phyloP scores from a whole-genome alignment of 1,140 invertebrate genomes.

The Laupala kohalensis region DNA sequence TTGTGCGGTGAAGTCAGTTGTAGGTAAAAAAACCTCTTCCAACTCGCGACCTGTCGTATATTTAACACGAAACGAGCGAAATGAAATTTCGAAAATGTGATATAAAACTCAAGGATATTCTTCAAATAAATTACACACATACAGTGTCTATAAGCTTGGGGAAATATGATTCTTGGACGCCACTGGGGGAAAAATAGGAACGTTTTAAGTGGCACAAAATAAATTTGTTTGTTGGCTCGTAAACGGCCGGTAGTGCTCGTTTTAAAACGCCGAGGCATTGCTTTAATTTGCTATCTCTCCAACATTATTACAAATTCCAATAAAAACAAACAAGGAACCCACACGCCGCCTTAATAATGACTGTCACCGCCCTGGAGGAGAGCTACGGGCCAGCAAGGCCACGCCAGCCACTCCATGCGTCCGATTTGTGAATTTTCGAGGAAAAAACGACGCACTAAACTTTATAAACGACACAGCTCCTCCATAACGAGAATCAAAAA shows the following conservation, averaged over 20 bases:
- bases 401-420: not conserved
- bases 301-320: not conserved
- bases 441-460: not conserved
- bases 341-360: not conserved
- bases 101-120: too few relatives aligned
- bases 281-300: not conserved
- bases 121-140: too few relatives aligned
- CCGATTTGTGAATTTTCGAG: not conserved
- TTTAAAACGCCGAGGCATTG: not conserved
- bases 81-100: too few relatives aligned
- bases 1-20: too few relatives aligned
- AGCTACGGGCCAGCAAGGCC: not conserved
- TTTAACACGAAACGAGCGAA: too few relatives aligned
- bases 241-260: not conserved
- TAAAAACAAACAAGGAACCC: not conserved
- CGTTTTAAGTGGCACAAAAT: too few relatives aligned
- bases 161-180: too few relatives aligned
- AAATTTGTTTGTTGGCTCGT: not conserved
- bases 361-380: not conserved
- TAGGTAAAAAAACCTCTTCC: too few relatives aligned
- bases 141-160: too few relatives aligned
- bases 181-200: too few relatives aligned
- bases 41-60: too few relatives aligned
- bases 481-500: not conserved
- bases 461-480: not conserved